Percentiles rank a stretch among this genome's conserved stretches.
phyloP scores from a whole-genome alignment of 2,888 invertebrate species.

The Lithophane leautieri region DNA sequence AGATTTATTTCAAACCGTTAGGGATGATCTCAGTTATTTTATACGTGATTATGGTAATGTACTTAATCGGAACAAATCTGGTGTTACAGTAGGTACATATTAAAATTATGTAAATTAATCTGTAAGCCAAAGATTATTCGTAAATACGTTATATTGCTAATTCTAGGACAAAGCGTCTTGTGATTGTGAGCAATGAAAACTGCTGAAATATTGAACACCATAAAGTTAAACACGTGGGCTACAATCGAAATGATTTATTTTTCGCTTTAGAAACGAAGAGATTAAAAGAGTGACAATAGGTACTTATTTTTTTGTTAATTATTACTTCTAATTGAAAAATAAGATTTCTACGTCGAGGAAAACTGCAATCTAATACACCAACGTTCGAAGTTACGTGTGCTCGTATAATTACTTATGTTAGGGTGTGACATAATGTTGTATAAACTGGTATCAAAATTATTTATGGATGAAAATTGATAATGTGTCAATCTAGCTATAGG shows the following conservation, averaged over 20 bases:
- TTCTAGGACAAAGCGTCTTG: not conserved
- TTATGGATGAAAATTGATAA: not conserved
- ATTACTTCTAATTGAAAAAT: not conserved
- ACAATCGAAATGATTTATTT: not conserved
- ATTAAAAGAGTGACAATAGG: too few species aligned
- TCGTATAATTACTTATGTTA: not conserved
- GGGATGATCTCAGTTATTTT: conserved; percentile 24
- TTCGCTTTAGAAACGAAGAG: not conserved
- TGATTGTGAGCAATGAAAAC: conserved; percentile 2
- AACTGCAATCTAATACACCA: not conserved
- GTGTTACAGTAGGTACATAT: conserved; percentile 18
- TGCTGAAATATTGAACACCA: not conserved
- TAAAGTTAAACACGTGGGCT: not conserved
- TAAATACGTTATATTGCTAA: conserved; percentile 12
- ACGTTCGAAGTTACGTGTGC: not conserved
- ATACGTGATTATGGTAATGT: conserved; percentile 52
- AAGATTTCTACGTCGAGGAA: not conserved
- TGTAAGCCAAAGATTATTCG: conserved; percentile 23
- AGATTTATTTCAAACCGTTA: not conserved
- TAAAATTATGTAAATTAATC: conserved; percentile 54
- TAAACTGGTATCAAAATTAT: not conserved
- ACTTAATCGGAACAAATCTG: conserved; percentile 52
- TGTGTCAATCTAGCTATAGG: not conserved
- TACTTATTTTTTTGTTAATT: too few species aligned
- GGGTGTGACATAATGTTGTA: not conserved